Evolutionary conservation across 2,797 vertebrate species (phyloP).

Genomic region (Thaleichthys pacificus): DNA sequence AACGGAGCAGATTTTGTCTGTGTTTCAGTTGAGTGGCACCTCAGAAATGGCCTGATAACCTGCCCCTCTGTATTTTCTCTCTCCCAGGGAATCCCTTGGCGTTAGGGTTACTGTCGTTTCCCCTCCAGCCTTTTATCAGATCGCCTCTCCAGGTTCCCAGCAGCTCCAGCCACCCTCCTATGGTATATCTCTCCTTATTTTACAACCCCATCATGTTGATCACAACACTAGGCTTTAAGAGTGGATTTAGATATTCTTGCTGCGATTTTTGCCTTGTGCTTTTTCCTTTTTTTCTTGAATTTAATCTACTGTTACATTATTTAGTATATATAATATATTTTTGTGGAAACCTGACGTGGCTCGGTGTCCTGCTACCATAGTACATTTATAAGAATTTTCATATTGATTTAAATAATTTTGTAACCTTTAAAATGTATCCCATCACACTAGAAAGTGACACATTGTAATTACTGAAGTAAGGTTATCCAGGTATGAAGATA

Average conservation of each 20-base stretch:
- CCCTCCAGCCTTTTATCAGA: conserved; percentile 76
- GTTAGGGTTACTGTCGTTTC: conserved; percentile 73
- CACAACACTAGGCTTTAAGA: conserved; percentile 59
- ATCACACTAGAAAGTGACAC: too few species aligned
- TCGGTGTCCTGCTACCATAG: background rate
- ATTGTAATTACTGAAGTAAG: background rate
- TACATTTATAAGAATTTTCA: background rate
- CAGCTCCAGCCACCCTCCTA: conserved; percentile 49
- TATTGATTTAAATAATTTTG: background rate
- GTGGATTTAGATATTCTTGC: conserved; percentile 38
- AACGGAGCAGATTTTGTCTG: conserved; percentile 47
- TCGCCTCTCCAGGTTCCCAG: conserved; percentile 69
- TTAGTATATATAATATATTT: background rate
- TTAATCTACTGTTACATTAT: background rate
- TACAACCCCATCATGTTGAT: conserved; percentile 55
- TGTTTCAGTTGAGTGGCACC: conserved; percentile 67
- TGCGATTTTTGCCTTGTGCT: conserved; percentile 20
- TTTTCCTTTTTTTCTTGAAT: conserved; percentile 31
- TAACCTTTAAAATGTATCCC: background rate
- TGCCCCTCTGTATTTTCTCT: conserved; percentile 68
- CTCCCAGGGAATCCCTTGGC: conserved; percentile 72
- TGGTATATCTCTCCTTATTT: conserved; percentile 50
- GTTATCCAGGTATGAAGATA: too few species aligned
- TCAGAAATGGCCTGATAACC: conserved; percentile 74
- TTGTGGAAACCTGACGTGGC: background rate